Conservation (phyloP, 2,888 invertebrate species). For the Thereva nobilitata region DNA sequence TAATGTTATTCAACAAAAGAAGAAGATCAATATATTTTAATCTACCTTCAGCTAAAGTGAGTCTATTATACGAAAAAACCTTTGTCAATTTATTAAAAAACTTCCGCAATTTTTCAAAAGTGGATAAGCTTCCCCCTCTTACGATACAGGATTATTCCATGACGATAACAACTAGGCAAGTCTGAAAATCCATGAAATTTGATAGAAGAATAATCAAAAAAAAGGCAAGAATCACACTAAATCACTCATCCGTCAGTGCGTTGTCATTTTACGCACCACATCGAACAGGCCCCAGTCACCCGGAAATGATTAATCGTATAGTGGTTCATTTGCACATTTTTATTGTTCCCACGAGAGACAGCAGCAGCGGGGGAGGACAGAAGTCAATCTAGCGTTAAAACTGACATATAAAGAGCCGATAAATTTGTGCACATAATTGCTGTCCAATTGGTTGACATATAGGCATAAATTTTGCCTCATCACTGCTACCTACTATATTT, state of each 20-base stretch:
- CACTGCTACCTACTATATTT: background rate
- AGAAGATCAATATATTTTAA: no score
- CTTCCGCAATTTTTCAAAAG: no score
- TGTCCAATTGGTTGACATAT: background rate
- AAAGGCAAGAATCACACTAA: slow-evolving; percentile 13
- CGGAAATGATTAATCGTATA: slow-evolving; percentile 37
- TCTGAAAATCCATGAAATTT: no score
- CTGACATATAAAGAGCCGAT: slow-evolving; percentile 1
- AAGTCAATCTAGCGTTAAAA: slow-evolving; percentile 9
- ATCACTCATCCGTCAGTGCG: slow-evolving; percentile 32
- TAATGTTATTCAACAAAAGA: no score
- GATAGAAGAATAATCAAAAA: background rate
- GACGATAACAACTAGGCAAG: no score
- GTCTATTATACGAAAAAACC: no score
- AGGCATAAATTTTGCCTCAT: slow-evolving; percentile 11
- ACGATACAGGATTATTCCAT: no score
- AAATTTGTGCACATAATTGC: background rate
- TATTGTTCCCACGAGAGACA: background rate
- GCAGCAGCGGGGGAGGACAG: background rate
- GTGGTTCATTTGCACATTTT: slow-evolving; percentile 17
- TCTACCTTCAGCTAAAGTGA: no score
- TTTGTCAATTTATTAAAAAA: no score
- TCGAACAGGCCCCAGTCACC: slow-evolving; percentile 25
- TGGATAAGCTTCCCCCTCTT: no score
- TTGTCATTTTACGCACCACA: slow-evolving; percentile 30